phyloP scores from a whole-genome alignment of 2,888 invertebrate genomes.

The Drosophila macrospina region DNA sequence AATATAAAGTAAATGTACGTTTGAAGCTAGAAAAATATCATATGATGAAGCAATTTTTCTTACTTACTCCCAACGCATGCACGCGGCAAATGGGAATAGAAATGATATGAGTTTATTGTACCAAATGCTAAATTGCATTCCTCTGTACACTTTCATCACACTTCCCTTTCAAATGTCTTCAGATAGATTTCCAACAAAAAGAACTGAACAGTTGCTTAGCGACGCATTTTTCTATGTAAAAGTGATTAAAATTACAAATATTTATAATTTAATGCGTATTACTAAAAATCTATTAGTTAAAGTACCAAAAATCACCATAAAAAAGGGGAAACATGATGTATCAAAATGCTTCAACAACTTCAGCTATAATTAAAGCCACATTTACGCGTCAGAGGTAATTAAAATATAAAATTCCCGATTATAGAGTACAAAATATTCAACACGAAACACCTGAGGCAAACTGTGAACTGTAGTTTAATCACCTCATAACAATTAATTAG shows the following conservation, averaged over 20 bases:
- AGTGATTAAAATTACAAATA: no score
- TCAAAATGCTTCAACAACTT: background rate
- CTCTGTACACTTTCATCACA: background rate
- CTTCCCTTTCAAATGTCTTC: background rate
- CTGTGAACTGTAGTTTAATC: conserved; percentile 23
- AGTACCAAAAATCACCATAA: no score
- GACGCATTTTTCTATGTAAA: no score
- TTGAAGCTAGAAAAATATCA: conserved; percentile 55
- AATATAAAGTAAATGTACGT: conserved; percentile 53
- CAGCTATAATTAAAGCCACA: background rate
- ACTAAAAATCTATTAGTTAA: no score
- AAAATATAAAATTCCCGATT: background rate
- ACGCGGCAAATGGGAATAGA: conserved; percentile 31
- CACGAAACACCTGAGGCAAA: conserved; percentile 3
- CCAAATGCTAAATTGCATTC: conserved; percentile 24
- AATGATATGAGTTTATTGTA: conserved; percentile 9
- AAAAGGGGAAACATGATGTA: no score
- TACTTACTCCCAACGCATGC: conserved; percentile 56
- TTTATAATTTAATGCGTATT: no score
- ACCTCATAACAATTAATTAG: conserved; percentile 40
- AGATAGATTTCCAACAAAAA: background rate
- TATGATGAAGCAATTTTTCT: conserved; percentile 72
- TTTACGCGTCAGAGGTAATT: background rate
- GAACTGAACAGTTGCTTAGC: background rate
- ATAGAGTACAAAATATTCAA: background rate